Evolutionary conservation across 2,113 vertebrate species (phyloP).

Genomic region (Prolemur simus): DNA sequence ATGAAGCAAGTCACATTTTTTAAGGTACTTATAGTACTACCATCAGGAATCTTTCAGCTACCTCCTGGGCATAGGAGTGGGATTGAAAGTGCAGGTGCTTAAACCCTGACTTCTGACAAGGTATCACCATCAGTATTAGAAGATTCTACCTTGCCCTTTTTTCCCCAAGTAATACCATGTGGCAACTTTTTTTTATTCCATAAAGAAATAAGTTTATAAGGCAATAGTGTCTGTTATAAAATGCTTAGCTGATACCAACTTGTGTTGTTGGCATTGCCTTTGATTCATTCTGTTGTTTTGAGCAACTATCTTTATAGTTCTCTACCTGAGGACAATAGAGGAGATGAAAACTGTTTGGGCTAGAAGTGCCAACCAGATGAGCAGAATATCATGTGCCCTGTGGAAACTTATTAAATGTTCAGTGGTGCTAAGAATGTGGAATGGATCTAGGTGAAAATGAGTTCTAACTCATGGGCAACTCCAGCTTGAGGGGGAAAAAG

Average conservation of each 20-base stretch:
- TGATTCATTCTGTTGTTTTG: conserved; percentile 24
- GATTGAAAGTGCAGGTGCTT: background rate
- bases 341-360: background rate
- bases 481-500: background rate
- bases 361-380: background rate
- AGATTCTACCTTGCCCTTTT: background rate
- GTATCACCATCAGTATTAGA: background rate
- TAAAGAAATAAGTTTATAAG: background rate
- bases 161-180: background rate
- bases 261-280: background rate
- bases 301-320: conserved; percentile 4
- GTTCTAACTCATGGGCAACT: background rate
- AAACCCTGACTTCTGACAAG: background rate
- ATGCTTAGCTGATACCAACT: background rate
- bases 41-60: background rate
- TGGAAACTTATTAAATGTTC: conserved; percentile 16
- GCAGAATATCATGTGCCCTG: background rate
- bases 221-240: background rate
- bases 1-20: background rate
- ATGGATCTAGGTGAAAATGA: background rate
- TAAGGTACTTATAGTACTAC: background rate
- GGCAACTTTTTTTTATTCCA: background rate
- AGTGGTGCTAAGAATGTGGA: background rate
- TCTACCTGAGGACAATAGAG: background rate
- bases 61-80: background rate